phyloP scores from a whole-genome alignment of 1,140 invertebrate species.

The Drosophila ogumai region DNA sequence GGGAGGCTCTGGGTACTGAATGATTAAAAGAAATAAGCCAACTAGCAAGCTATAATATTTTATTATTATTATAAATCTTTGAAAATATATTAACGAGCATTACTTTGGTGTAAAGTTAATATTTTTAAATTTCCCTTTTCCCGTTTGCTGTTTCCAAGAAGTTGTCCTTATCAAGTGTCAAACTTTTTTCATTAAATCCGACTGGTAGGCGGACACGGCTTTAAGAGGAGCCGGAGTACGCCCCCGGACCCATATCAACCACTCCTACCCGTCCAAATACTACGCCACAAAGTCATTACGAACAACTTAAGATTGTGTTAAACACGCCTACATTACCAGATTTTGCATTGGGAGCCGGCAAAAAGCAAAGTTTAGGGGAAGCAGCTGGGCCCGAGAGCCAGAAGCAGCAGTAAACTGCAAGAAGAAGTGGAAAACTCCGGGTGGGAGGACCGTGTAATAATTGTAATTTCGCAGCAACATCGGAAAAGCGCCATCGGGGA shows the following conservation, averaged over 20 bases:
- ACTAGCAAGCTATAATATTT: too few relatives aligned
- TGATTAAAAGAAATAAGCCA: background rate
- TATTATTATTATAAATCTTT: background rate
- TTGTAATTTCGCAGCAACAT: constrained; percentile 77
- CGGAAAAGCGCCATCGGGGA: constrained; percentile 30
- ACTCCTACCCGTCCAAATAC: constrained; percentile 2
- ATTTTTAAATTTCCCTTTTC: too few relatives aligned
- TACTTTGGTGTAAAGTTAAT: too few relatives aligned
- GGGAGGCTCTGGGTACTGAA: background rate
- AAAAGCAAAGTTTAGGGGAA: constrained; percentile 56
- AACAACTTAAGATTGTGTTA: constrained; percentile 81
- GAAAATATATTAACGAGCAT: too few relatives aligned
- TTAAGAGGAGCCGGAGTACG: constrained; percentile 33
- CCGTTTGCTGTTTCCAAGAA: constrained; percentile 8
- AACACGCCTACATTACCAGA: constrained; percentile 78
- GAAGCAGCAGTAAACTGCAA: constrained; percentile 41
- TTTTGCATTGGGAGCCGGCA: constrained; percentile 66
- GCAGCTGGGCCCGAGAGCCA: constrained; percentile 21
- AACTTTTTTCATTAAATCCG: constrained; percentile 76
- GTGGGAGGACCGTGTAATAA: constrained; percentile 71
- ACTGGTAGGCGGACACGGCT: constrained; percentile 17
- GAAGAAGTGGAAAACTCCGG: constrained; percentile 53
- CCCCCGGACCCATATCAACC: constrained; percentile 9
- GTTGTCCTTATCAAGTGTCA: constrained; percentile 20
- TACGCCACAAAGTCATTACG: constrained; percentile 73